Percentiles rank a stretch among this genome's conserved stretches.
Conservation (phyloP, 2,888 invertebrate genomes). For the Sisyra terminalis region DNA sequence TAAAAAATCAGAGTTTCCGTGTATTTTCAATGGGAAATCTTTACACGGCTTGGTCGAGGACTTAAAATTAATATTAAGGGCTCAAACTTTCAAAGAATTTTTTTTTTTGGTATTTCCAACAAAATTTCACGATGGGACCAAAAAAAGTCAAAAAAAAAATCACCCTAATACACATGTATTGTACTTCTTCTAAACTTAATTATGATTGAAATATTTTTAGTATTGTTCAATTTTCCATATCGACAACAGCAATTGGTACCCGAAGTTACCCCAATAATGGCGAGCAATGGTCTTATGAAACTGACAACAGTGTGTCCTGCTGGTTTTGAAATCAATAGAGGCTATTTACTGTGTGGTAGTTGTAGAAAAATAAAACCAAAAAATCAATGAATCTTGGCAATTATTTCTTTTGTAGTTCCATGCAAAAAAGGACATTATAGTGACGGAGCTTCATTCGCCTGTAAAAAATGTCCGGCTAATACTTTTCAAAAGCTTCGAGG, state of each 20-base stretch:
- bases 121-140: no score
- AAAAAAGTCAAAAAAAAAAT: no score
- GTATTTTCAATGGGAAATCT: no score
- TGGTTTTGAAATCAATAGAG: conserved; percentile 21
- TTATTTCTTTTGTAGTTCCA: conserved; percentile 21
- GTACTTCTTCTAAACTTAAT: no score
- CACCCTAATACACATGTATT: no score
- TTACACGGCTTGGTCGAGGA: no score
- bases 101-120: no score
- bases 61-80: no score
- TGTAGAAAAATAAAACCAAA: no score
- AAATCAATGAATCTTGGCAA: no score
- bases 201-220: not conserved
- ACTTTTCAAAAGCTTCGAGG: conserved; percentile 24
- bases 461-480: conserved; percentile 21
- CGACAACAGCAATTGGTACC: not conserved
- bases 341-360: not conserved
- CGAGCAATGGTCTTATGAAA: conserved; percentile 16
- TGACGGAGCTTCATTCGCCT: conserved; percentile 21
- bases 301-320: conserved; percentile 22
- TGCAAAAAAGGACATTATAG: conserved; percentile 24
- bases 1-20: no score
- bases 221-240: not conserved
- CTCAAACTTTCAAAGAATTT: no score
- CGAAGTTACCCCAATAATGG: not conserved